Evolutionary conservation across 2,888 invertebrate genomes (phyloP).

Genomic region (Lissonota sp.): DNA sequence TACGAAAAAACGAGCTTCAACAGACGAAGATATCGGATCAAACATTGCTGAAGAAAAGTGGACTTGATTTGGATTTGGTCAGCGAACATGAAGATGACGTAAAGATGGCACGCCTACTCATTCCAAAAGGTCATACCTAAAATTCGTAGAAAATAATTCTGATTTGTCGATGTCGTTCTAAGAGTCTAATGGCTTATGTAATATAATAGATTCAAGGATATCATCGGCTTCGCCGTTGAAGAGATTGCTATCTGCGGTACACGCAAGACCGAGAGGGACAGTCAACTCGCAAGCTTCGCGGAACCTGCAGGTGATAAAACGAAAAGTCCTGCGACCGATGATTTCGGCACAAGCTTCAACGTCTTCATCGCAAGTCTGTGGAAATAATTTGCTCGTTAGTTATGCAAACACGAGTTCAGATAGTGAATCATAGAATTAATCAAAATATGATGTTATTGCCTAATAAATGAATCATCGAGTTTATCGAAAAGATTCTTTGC

Average conservation of each 20-base stretch:
- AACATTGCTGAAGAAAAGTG: slow-evolving; percentile 89
- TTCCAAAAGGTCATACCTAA: slow-evolving; percentile 86
- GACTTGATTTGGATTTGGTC: slow-evolving; percentile 91
- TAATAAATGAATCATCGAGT: no score
- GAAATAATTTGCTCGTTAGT: slow-evolving; percentile 75
- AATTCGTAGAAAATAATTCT: background rate
- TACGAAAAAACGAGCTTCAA: slow-evolving; percentile 91
- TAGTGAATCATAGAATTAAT: slow-evolving; percentile 73
- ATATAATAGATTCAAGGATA: slow-evolving; percentile 69
- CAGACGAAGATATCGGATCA: slow-evolving; percentile 88
- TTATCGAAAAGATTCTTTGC: no score
- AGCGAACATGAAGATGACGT: slow-evolving; percentile 93
- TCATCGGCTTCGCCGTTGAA: slow-evolving; percentile 70
- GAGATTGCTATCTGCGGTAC: slow-evolving; percentile 73
- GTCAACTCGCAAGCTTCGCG: slow-evolving; percentile 56
- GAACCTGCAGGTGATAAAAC: slow-evolving; percentile 49
- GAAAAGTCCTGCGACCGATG: slow-evolving; percentile 48
- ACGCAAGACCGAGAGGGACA: slow-evolving; percentile 71
- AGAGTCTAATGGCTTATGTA: slow-evolving; percentile 2
- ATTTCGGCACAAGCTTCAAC: slow-evolving; percentile 66
- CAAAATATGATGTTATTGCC: background rate
- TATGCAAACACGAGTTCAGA: slow-evolving; percentile 82
- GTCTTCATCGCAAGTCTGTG: slow-evolving; percentile 56
- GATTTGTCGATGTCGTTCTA: slow-evolving; percentile 18
- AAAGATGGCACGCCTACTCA: slow-evolving; percentile 91